Evolutionary conservation across 2,888 invertebrate genomes (phyloP).

Genomic region (Pheosia gnoma): DNA sequence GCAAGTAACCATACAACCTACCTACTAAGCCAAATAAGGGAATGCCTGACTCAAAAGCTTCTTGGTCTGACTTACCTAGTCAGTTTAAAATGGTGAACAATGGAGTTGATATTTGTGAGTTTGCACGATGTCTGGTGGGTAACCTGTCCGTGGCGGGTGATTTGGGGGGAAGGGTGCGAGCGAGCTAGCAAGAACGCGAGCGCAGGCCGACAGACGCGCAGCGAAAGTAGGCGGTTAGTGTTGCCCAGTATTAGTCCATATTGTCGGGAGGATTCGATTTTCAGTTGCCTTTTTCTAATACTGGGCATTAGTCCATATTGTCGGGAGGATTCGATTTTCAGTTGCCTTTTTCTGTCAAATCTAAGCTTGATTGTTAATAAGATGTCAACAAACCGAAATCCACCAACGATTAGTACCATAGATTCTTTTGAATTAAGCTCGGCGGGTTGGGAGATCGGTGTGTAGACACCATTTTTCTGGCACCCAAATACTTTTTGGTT

Average conservation of each 20-base stretch:
- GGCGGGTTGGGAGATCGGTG: too few species aligned
- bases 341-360: background rate
- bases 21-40: background rate
- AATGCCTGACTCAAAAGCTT: background rate
- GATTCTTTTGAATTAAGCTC: too few species aligned
- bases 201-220: constrained; percentile 63
- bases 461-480: too few species aligned
- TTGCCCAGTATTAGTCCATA: background rate
- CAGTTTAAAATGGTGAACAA: constrained; percentile 28
- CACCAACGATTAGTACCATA: too few species aligned
- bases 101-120: constrained; percentile 26
- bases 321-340: background rate
- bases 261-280: background rate
- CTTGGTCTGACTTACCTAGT: background rate
- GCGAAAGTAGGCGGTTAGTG: constrained; percentile 63
- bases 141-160: constrained; percentile 41
- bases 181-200: constrained; percentile 64
- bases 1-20: background rate
- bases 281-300: background rate
- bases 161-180: constrained; percentile 52
- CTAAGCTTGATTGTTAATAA: too few species aligned
- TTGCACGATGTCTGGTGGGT: constrained; percentile 32
- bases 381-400: too few species aligned
- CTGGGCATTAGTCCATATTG: background rate
- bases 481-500: too few species aligned